phyloP scores from a whole-genome alignment of 2,888 invertebrate genomes.

The Pediacus dermestoides region DNA sequence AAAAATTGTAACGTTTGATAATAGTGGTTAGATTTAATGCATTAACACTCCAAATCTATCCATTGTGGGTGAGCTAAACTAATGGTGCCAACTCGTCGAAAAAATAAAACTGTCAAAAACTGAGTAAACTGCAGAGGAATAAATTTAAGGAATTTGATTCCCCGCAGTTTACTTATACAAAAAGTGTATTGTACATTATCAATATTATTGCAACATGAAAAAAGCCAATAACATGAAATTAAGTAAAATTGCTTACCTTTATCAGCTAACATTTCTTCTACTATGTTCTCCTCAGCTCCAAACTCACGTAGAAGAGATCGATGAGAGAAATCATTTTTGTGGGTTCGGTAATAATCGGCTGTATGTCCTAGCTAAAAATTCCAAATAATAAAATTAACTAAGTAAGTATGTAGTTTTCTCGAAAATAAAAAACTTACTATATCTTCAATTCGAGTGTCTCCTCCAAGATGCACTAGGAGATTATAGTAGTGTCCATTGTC shows the following conservation, averaged over 20 bases:
- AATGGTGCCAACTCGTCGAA: no score
- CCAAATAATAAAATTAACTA: slow-evolving; percentile 10
- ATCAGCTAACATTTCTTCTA: slow-evolving; percentile 69
- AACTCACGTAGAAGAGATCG: slow-evolving; percentile 65
- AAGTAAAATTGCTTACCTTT: slow-evolving; percentile 65
- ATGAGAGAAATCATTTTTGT: slow-evolving; percentile 66
- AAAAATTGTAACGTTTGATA: no score
- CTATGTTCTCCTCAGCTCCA: slow-evolving; percentile 63
- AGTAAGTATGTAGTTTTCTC: background rate
- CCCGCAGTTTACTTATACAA: no score
- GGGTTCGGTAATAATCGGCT: slow-evolving; percentile 73
- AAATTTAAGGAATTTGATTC: background rate
- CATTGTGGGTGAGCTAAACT: slow-evolving; percentile 3
- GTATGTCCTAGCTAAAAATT: slow-evolving; percentile 66
- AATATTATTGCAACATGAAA: slow-evolving; percentile 29
- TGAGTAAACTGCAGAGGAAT: no score
- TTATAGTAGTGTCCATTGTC: slow-evolving; percentile 88
- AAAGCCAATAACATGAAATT: slow-evolving; percentile 31
- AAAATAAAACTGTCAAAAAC: no score
- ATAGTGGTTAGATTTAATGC: no score
- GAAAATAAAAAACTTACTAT: slow-evolving; percentile 59
- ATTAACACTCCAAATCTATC: no score
- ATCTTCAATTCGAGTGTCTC: slow-evolving; percentile 77
- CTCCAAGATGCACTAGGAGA: slow-evolving; percentile 79
- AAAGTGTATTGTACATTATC: slow-evolving; percentile 1